phyloP scores from a whole-genome alignment of 1,140 invertebrate species.

The Bombyx mori region DNA sequence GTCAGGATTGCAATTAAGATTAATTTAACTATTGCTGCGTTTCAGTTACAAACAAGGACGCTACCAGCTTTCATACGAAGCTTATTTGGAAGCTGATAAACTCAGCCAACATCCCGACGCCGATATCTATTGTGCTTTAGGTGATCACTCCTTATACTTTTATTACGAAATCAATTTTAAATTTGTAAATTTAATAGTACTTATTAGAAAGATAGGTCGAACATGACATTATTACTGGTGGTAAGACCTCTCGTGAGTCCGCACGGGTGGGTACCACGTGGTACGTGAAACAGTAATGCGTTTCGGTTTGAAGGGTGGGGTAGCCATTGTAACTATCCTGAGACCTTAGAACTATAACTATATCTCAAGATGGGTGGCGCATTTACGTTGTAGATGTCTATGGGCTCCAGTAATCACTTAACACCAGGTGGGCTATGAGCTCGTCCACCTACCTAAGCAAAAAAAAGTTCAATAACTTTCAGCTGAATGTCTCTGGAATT shows the following conservation, averaged over 20 bases:
- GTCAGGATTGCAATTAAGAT: neutral
- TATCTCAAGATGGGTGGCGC: no score
- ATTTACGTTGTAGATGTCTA: no score
- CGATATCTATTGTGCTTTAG: slow-evolving; percentile 50
- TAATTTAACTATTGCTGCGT: slow-evolving; percentile 2
- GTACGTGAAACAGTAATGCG: no score
- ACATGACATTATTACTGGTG: neutral
- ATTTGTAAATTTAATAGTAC: neutral
- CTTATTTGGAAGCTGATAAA: slow-evolving; percentile 58
- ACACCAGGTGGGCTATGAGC: no score
- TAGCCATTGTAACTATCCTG: no score
- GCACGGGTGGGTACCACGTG: no score
- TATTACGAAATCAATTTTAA: neutral
- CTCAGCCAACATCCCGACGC: slow-evolving; percentile 50
- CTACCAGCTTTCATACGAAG: slow-evolving; percentile 44
- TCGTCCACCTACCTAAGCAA: no score
- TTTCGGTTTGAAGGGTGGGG: no score
- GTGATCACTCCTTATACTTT: slow-evolving; percentile 19
- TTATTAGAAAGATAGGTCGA: neutral
- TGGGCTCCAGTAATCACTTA: no score
- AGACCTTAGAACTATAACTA: no score
- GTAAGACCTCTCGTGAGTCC: neutral
- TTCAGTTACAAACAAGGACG: slow-evolving; percentile 46
- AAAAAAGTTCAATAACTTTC: neutral
- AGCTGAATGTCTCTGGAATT: slow-evolving; percentile 46